Evolutionary conservation across 2,113 vertebrate species (phyloP).

Genomic region (Neolamprologus sp.): DNA sequence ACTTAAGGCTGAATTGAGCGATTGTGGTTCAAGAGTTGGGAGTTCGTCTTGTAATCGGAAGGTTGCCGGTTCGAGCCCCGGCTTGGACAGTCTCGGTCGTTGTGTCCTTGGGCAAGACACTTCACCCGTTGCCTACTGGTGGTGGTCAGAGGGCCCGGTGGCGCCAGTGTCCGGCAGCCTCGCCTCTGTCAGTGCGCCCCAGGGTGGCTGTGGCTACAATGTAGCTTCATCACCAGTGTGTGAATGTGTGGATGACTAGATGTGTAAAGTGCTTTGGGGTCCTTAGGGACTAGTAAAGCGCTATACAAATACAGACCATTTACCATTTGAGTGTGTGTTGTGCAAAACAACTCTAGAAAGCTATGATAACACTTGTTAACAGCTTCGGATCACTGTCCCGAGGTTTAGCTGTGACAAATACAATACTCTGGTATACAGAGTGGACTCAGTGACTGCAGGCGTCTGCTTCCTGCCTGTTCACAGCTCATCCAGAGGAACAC

Average conservation of each 20-base stretch:
- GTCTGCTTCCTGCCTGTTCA: neutral
- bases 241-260: accelerated
- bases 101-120: no score
- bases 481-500: neutral
- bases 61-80: neutral
- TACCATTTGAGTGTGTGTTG: neutral
- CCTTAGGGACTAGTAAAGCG: neutral
- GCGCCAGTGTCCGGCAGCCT: no score
- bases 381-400: neutral
- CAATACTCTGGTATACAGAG: neutral
- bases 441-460: accelerated
- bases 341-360: neutral
- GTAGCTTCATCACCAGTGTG: neutral
- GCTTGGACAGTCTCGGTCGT: accelerated
- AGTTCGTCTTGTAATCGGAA: accelerated
- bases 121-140: no score
- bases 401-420: neutral
- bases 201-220: neutral
- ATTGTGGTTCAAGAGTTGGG: neutral
- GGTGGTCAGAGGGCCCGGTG: neutral
- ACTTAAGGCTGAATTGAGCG: neutral
- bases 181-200: no score
- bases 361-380: neutral
- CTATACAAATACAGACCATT: accelerated
- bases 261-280: no score